Base-by-base conservation (phyloP, 2,797 vertebrate genomes). In the Eremophila alpestris region DNA sequence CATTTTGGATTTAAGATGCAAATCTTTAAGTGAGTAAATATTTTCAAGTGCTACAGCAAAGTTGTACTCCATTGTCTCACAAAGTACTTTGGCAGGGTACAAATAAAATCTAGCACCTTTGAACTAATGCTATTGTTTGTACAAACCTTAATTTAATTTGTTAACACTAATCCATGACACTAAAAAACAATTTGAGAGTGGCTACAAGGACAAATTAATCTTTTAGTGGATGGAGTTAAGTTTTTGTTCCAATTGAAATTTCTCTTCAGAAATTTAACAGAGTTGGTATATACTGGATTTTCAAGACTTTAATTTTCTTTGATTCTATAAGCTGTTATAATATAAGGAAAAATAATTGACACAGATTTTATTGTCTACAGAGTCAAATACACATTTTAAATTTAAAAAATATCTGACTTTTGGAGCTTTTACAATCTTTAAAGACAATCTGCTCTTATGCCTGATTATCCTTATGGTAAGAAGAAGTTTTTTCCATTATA, bases 401-500 rank as follows among this genome's bases (percentile, higher is more conserved):
- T 54, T 40, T 2, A 15, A 14, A 26, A 48, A 49, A 32, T 6
- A 9, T 27, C 13, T 54, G 30, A 29, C 56, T 40, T 65, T 30
- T 46, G 10, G 5, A 29, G 8, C 36, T 77, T 77, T 30, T 69
- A 14, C 6, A 41, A 9, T 8, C 5, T 32, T 0, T n/a, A 12
- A 65, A n/a, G 27, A 7, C 4, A 86, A 34, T 62, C 16, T 83
- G 6, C 13, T 68, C 9, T 75, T 43, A 54, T 34, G 10, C 2
- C 64, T 69, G 6, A 55, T 75, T 84, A 40, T 40, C 9, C 2
- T 41, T 23, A 24, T 4, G 48, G 8, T 20, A 46, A 71, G 29
- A 34, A 54, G 5, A 2, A 0, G 0, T 9, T 52, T 64, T 77
- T 89, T 16, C 15, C 1, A 0, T 56, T 58, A 34, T 49, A 73